Percentiles rank a stretch among this genome's conserved stretches.
phyloP scores from a whole-genome alignment of 2,888 invertebrate genomes.

The Macaria notata region DNA sequence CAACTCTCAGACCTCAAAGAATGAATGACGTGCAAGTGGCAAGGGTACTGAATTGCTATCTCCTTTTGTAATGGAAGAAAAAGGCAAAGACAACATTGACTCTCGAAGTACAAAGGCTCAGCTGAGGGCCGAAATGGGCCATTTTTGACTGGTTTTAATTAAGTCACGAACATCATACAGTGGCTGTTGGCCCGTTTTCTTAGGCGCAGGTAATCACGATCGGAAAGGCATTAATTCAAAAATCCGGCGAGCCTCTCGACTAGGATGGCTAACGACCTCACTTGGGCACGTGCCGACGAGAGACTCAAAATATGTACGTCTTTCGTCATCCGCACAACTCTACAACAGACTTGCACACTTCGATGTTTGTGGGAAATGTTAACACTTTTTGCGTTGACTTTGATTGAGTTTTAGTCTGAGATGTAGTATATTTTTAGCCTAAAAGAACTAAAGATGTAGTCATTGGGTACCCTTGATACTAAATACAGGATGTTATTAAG shows the following conservation, averaged over 20 bases:
- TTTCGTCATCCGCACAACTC: constrained; percentile 13
- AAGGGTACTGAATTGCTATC: constrained; percentile 21
- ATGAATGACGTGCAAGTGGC: constrained; percentile 21
- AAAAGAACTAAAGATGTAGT: no score
- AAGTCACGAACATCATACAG: constrained; percentile 61
- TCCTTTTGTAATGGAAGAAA: constrained; percentile 19
- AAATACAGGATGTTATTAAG: no score
- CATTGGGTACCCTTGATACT: no score
- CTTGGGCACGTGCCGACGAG: constrained; percentile 62
- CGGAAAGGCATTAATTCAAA: constrained; percentile 67
- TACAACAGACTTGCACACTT: no score
- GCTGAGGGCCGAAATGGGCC: constrained; percentile 48
- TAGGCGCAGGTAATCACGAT: constrained; percentile 64
- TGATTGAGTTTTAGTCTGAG: no score
- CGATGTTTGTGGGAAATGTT: no score
- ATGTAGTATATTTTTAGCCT: no score
- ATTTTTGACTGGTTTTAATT: constrained; percentile 59
- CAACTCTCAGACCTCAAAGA: constrained; percentile 16
- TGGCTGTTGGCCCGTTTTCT: constrained; percentile 51
- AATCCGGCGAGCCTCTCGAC: constrained; percentile 52
- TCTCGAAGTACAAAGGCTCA: constrained; percentile 31
- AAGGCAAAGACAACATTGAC: constrained; percentile 25
- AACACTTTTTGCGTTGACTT: no score
- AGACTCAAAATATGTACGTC: constrained; percentile 40
- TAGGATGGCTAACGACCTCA: constrained; percentile 54